Percentiles rank a stretch among this genome's conserved stretches.
Evolutionary conservation across 2,797 vertebrate genomes (phyloP).

Genomic region (Sebastes itinus): DNA sequence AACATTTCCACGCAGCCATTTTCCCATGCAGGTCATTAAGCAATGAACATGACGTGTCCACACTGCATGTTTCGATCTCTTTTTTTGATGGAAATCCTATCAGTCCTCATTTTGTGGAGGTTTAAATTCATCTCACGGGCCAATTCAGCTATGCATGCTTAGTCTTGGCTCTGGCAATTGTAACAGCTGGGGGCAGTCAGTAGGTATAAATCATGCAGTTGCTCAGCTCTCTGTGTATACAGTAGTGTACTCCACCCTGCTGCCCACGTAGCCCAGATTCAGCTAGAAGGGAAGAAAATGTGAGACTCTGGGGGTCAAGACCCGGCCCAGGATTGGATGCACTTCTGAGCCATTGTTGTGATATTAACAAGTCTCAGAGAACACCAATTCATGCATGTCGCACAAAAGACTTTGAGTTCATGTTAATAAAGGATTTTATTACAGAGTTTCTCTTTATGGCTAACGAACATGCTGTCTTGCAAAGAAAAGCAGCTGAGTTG

Average conservation of each 20-base stretch:
- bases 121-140: conserved; percentile 65
- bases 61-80: background rate
- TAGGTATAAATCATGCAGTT: conserved; percentile 81
- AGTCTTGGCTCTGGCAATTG: conserved; percentile 77
- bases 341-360: conserved; percentile 30
- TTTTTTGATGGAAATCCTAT: conserved; percentile 43
- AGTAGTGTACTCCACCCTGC: conserved; percentile 60
- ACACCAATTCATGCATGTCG: background rate
- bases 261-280: conserved; percentile 50
- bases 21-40: conserved; percentile 23
- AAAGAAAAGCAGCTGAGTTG: conserved; percentile 13
- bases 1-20: conserved; percentile 31
- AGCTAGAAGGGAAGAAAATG: conserved; percentile 51
- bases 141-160: conserved; percentile 78
- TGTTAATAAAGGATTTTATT: background rate
- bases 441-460: background rate
- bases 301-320: conserved; percentile 44
- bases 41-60: background rate
- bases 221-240: conserved; percentile 67
- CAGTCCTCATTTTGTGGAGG: conserved; percentile 53
- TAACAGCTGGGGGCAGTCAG: conserved; percentile 85
- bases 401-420: background rate
- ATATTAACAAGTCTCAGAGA: conserved; percentile 26
- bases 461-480: background rate
- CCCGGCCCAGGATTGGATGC: conserved; percentile 23